Conservation (phyloP, 2,888 invertebrate species). For the Aquatica leii region DNA sequence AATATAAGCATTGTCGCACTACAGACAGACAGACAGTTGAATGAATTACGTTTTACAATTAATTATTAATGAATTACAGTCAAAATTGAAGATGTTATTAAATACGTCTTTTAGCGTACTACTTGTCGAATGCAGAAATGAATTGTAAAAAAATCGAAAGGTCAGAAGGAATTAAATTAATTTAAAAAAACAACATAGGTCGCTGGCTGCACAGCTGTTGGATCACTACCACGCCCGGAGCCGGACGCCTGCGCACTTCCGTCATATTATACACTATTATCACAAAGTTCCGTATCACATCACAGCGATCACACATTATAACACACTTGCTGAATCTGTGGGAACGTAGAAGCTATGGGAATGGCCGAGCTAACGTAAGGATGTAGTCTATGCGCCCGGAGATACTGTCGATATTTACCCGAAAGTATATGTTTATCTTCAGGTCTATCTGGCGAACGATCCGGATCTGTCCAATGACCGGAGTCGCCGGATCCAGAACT, state of each 20-base stretch:
- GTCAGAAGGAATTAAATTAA: slow-evolving; percentile 45
- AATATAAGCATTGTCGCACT: slow-evolving; percentile 35
- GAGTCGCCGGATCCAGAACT: slow-evolving; percentile 54
- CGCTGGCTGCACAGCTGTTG: slow-evolving; percentile 50
- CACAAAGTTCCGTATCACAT: slow-evolving; percentile 58
- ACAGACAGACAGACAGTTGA: slow-evolving; percentile 28
- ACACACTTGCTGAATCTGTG: slow-evolving; percentile 68
- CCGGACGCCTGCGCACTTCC: slow-evolving; percentile 53
- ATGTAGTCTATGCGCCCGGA: slow-evolving; percentile 67
- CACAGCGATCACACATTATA: slow-evolving; percentile 67
- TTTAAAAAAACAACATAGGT: slow-evolving; percentile 48
- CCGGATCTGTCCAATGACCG: slow-evolving; percentile 58
- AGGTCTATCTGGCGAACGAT: slow-evolving; percentile 58
- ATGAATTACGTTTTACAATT: slow-evolving; percentile 30
- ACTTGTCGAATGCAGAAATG: slow-evolving; percentile 27
- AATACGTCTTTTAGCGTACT: slow-evolving; percentile 20
- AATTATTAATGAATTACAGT: slow-evolving; percentile 28
- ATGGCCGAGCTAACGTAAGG: slow-evolving; percentile 64
- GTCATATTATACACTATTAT: slow-evolving; percentile 62
- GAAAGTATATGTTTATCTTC: slow-evolving; percentile 59
- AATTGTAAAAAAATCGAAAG: slow-evolving; percentile 34
- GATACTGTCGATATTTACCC: slow-evolving; percentile 68
- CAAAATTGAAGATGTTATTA: slow-evolving; percentile 15
- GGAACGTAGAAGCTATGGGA: slow-evolving; percentile 63
- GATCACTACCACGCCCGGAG: slow-evolving; percentile 60